Conservation (phyloP, 2,888 invertebrate genomes). For the Pandemis corylana region DNA sequence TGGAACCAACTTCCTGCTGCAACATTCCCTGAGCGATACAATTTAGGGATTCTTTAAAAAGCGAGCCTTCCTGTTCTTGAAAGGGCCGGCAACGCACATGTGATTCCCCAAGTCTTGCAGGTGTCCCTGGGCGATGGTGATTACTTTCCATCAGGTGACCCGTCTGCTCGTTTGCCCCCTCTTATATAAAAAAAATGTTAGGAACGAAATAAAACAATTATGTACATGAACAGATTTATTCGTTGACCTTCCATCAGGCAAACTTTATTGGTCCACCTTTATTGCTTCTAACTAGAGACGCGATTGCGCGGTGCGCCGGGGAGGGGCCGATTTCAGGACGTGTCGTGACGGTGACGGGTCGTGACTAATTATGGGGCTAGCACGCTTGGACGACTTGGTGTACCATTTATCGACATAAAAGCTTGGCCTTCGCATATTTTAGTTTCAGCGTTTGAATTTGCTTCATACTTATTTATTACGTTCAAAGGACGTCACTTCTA, state of each 20-base stretch:
- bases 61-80: too few species aligned
- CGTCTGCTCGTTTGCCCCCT: too few species aligned
- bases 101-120: too few species aligned
- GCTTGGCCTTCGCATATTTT: not conserved
- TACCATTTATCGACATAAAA: not conserved
- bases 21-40: too few species aligned
- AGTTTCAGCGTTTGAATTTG: not conserved
- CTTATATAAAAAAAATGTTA: too few species aligned
- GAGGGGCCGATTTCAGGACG: slow-evolving; percentile 43
- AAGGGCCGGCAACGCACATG: too few species aligned
- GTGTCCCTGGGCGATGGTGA: too few species aligned
- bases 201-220: slow-evolving; percentile 54
- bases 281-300: slow-evolving; percentile 73
- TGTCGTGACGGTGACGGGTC: not conserved
- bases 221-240: slow-evolving; percentile 80
- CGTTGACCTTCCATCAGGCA: slow-evolving; percentile 78
- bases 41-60: too few species aligned
- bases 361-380: not conserved
- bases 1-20: too few species aligned
- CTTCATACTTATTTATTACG: too few species aligned
- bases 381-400: not conserved
- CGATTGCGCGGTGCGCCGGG: slow-evolving; percentile 45
- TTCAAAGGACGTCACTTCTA: too few species aligned
- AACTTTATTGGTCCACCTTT: slow-evolving; percentile 82
- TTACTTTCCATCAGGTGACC: too few species aligned